Evolutionary conservation across 2,113 vertebrate genomes (phyloP).

Genomic region (Malurus cyaneus): DNA sequence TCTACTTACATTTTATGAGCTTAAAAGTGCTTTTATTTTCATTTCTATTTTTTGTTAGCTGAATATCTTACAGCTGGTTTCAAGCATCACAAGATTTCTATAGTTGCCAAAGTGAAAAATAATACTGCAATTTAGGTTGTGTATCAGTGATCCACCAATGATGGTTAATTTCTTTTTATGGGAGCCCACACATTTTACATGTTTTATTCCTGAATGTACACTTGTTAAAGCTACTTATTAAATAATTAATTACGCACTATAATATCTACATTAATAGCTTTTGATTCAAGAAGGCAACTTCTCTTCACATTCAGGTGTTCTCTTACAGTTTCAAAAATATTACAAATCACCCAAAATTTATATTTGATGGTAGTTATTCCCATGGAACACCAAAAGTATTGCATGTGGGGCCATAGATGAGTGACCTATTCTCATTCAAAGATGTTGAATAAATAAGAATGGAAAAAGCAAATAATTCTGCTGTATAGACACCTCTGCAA

Average conservation of each 20-base stretch:
- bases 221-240: background rate
- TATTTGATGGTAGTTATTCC: background rate
- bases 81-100: background rate
- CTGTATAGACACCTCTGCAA: background rate
- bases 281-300: background rate
- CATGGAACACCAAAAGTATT: background rate
- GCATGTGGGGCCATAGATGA: background rate
- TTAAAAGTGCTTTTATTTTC: background rate
- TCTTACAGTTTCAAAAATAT: background rate
- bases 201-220: background rate
- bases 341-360: background rate
- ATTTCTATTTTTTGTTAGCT: background rate
- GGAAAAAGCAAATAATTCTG: background rate
- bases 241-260: background rate
- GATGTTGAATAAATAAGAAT: background rate
- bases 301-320: background rate
- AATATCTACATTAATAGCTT: background rate
- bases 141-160: background rate
- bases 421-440: background rate
- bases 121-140: background rate
- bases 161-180: background rate
- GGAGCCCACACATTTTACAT: background rate
- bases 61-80: background rate
- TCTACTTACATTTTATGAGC: background rate
- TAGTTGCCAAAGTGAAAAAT: background rate